These are phyloP conservation scores for Sebastes oblongus DNA, from an alignment of 2,797 vertebrate genomes.

Conservation along the genomic window DNA sequence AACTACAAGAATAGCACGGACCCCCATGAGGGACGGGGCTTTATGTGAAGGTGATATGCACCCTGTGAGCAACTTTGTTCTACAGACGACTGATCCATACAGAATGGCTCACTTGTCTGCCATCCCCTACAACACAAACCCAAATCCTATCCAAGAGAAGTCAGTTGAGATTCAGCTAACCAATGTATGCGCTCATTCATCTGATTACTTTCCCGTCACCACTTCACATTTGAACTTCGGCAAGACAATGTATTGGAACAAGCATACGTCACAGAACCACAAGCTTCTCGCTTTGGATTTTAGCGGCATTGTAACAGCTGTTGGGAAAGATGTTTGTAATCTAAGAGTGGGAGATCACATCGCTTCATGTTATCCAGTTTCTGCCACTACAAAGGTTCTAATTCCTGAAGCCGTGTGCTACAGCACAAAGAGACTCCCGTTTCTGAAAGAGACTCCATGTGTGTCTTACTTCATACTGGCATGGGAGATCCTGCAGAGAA, in stretches of 20 bases:
- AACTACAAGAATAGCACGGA: slow-evolving; percentile 73
- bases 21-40: slow-evolving; percentile 41
- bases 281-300: slow-evolving; percentile 86
- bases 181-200: slow-evolving; percentile 86
- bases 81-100: slow-evolving; percentile 85
- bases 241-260: slow-evolving; percentile 85
- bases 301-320: slow-evolving; percentile 81
- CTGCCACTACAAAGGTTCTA: slow-evolving; percentile 73
- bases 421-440: slow-evolving; percentile 73
- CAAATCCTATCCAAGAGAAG: slow-evolving; percentile 37
- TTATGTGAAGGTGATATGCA: slow-evolving; percentile 13
- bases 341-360: slow-evolving; percentile 85
- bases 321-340: slow-evolving; percentile 75
- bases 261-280: slow-evolving; percentile 76
- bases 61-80: slow-evolving; percentile 58
- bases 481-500: slow-evolving; percentile 83
- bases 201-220: slow-evolving; percentile 88
- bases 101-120: slow-evolving; percentile 74
- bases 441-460: slow-evolving; percentile 83
- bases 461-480: slow-evolving; percentile 86
- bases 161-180: slow-evolving; percentile 82
- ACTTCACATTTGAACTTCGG: slow-evolving; percentile 80
- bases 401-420: slow-evolving; percentile 84
- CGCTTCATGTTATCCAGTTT: slow-evolving; percentile 84
- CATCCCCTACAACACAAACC: slow-evolving; percentile 27